Percentiles rank a stretch among this genome's conserved stretches.
phyloP scores from a whole-genome alignment of 2,888 invertebrate genomes.

The Drosophila pegasa region DNA sequence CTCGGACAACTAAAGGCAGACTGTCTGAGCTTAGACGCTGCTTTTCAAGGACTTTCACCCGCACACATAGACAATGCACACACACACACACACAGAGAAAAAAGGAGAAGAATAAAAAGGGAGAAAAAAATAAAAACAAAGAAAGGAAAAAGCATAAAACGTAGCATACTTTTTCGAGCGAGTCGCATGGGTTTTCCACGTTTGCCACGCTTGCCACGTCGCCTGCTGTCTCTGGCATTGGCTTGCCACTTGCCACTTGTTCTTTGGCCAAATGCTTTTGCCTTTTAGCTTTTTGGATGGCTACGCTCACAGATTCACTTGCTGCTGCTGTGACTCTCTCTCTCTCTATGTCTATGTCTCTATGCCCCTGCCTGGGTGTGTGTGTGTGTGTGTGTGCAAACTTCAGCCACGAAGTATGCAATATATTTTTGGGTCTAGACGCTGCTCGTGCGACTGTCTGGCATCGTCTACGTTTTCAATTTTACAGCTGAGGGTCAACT shows the following conservation, averaged over 20 bases:
- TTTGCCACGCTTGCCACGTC: slow-evolving; percentile 61
- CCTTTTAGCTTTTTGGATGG: slow-evolving; percentile 55
- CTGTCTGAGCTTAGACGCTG: slow-evolving; percentile 65
- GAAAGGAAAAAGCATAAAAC: slow-evolving; percentile 46
- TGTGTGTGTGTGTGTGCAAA: slow-evolving; percentile 53
- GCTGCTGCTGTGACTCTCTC: slow-evolving; percentile 8
- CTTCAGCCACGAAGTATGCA: slow-evolving; percentile 74
- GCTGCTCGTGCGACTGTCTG: slow-evolving; percentile 56
- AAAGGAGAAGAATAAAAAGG: slow-evolving; percentile 6
- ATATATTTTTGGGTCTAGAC: slow-evolving; percentile 78
- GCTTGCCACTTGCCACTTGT: slow-evolving; percentile 61
- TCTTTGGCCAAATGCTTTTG: slow-evolving; percentile 63
- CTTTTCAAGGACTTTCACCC: slow-evolving; percentile 70
- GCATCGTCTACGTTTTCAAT: slow-evolving; percentile 59
- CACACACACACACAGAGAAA: too few relatives aligned
- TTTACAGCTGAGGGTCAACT: slow-evolving; percentile 55
- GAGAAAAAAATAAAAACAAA: slow-evolving; percentile 42
- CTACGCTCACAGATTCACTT: slow-evolving; percentile 25
- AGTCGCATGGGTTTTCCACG: slow-evolving; percentile 70
- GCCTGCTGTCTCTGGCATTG: slow-evolving; percentile 48
- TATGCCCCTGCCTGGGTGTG: slow-evolving; percentile 6
- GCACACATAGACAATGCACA: slow-evolving; percentile 48
- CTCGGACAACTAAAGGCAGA: slow-evolving; percentile 11
- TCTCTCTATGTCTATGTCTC: not conserved
- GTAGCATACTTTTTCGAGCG: slow-evolving; percentile 73